A percentile compares a stretch with the other conserved stretches of the same genome.
Conservation (phyloP, 53 echinoderm and acorn worm species). For the Stichopus horrens region DNA sequence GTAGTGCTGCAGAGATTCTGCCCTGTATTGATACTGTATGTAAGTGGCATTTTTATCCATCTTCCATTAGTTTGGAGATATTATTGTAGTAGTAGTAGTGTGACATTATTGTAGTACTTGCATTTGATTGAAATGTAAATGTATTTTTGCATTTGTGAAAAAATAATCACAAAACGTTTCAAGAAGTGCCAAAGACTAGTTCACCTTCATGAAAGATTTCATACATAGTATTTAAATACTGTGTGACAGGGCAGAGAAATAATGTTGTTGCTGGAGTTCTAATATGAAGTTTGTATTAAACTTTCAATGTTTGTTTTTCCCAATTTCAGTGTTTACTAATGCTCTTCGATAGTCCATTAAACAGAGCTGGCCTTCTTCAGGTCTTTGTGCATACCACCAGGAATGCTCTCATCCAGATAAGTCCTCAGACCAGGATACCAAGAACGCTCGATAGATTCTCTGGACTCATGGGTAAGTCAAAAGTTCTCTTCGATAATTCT, state of each 20-base stretch:
- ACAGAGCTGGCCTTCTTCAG: conserved; percentile 93
- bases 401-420: conserved; percentile 95
- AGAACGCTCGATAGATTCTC: conserved; percentile 96
- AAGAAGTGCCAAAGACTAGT: too few relatives aligned
- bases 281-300: too few relatives aligned
- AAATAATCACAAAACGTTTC: too few relatives aligned
- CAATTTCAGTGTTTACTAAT: conserved; percentile 88
- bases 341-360: conserved; percentile 98
- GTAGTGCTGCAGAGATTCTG: background rate
- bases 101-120: background rate
- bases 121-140: background rate
- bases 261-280: too few relatives aligned
- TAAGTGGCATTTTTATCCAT: too few relatives aligned
- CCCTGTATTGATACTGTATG: too few relatives aligned
- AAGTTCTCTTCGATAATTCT: too few relatives aligned
- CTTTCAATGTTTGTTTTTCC: background rate
- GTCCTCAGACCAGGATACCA: conserved; percentile 96
- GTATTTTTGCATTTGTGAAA: background rate
- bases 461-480: conserved; percentile 91
- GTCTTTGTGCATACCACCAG: conserved; percentile 95
- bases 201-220: too few relatives aligned
- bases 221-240: too few relatives aligned
- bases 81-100: background rate
- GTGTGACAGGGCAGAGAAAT: too few relatives aligned
- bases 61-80: background rate